These are phyloP conservation scores for Nothocercus julius DNA, from an alignment of 2,113 vertebrate species.

Conservation along the genomic window DNA sequence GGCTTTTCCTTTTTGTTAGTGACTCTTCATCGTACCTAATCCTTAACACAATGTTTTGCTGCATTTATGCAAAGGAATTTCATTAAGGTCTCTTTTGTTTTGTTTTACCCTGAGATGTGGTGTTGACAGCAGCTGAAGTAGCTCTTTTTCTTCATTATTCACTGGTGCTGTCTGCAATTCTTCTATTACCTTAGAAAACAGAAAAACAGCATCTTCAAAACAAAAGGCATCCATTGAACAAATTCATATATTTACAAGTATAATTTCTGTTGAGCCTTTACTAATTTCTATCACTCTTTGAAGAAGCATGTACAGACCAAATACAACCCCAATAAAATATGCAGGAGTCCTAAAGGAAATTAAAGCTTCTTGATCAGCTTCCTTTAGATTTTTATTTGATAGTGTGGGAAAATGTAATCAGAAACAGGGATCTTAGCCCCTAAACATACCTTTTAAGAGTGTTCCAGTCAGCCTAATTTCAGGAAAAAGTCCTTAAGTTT, in stretches of 20 bases:
- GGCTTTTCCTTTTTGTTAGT: neutral
- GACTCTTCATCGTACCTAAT: neutral
- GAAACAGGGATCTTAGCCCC: neutral
- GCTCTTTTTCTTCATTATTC: conserved; percentile 86
- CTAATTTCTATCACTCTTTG: neutral
- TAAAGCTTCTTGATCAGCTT: neutral
- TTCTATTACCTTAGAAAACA: conserved; percentile 85
- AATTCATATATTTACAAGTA: neutral
- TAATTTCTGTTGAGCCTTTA: neutral
- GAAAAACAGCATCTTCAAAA: neutral
- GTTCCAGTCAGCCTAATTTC: neutral
- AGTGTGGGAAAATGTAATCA: neutral
- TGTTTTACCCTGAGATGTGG: conserved; percentile 90
- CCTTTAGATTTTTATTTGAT: neutral
- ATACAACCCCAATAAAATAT: neutral
- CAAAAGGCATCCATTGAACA: neutral
- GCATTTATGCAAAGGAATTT: neutral
- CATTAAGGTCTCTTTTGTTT: fast-evolving
- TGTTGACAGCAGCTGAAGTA: conserved; percentile 87
- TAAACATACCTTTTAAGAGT: neutral
- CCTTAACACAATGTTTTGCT: neutral
- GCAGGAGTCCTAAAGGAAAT: neutral
- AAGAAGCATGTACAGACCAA: neutral
- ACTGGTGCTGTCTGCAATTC: conserved; percentile 87
- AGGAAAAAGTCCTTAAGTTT: fast-evolving